Conservation (phyloP, 2,113 vertebrate genomes). For the Jacana jacana region DNA sequence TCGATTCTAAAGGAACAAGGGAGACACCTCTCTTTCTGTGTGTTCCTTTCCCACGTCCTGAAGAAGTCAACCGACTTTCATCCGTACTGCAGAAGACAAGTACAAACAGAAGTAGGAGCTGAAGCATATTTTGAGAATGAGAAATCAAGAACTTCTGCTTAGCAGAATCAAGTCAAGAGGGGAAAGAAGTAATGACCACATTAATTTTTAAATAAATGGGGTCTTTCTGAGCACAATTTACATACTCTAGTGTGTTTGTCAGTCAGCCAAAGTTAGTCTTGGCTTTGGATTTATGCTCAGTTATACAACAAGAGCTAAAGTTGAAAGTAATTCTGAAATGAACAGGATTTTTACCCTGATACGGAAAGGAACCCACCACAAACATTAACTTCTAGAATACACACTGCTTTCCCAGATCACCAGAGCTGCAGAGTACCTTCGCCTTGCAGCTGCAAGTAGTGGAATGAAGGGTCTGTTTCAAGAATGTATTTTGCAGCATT, state of each 20-base stretch:
- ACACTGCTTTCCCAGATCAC: neutral
- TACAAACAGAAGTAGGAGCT: neutral
- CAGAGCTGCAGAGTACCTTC: neutral
- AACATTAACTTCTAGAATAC: neutral
- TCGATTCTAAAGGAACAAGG: neutral
- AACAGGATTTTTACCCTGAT: neutral
- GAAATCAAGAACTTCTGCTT: neutral
- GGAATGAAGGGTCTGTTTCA: neutral
- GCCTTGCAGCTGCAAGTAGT: neutral
- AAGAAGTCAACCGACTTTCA: neutral
- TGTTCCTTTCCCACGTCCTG: neutral
- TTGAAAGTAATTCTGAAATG: neutral
- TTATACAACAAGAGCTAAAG: neutral
- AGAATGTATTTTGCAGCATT: neutral
- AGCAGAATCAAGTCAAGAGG: neutral
- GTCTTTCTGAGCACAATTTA: neutral
- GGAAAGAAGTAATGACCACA: neutral
- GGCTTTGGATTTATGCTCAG: neutral
- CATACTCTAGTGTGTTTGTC: neutral
- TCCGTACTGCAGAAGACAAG: neutral
- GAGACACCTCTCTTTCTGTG: neutral
- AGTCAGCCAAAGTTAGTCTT: neutral
- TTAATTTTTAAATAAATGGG: neutral
- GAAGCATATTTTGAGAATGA: neutral
- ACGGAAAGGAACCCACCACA: neutral